These are phyloP conservation scores for Lathronympha strigana DNA, from an alignment of 2,888 invertebrate species.

Conservation along the genomic window DNA sequence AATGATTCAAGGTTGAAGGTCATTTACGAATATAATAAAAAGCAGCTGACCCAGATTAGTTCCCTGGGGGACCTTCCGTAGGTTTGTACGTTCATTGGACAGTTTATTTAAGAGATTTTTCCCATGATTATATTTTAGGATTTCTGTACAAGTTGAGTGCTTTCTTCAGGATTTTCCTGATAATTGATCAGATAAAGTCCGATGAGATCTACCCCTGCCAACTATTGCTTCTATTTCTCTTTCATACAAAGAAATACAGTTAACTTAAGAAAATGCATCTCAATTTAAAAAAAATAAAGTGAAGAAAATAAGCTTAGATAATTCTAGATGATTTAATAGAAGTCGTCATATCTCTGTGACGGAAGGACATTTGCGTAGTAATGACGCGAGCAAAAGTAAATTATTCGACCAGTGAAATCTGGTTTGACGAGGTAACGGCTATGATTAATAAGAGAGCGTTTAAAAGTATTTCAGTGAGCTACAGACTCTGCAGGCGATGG, in stretches of 20 bases:
- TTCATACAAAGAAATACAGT: no score
- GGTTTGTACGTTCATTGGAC: neutral
- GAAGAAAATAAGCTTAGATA: neutral
- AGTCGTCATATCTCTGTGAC: conserved; percentile 18
- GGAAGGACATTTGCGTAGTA: neutral
- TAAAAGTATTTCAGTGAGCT: neutral
- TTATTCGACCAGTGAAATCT: neutral
- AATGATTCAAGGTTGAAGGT: neutral
- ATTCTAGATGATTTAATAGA: conserved; percentile 24
- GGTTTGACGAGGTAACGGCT: neutral
- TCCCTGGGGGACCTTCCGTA: neutral
- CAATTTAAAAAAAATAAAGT: neutral
- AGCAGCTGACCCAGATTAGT: neutral
- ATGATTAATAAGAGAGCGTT: neutral
- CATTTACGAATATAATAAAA: neutral
- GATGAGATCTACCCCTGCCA: no score
- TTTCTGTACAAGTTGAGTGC: neutral
- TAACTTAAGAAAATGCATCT: neutral
- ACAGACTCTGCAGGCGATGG: neutral
- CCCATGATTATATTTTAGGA: neutral
- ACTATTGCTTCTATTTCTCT: no score
- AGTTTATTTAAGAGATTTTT: neutral
- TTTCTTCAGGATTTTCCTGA: no score
- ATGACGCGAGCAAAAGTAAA: no score
- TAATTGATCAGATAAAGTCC: no score